Evolutionary conservation across 2,797 vertebrate species (phyloP).

Genomic region (Rhabdomys pumilio): DNA sequence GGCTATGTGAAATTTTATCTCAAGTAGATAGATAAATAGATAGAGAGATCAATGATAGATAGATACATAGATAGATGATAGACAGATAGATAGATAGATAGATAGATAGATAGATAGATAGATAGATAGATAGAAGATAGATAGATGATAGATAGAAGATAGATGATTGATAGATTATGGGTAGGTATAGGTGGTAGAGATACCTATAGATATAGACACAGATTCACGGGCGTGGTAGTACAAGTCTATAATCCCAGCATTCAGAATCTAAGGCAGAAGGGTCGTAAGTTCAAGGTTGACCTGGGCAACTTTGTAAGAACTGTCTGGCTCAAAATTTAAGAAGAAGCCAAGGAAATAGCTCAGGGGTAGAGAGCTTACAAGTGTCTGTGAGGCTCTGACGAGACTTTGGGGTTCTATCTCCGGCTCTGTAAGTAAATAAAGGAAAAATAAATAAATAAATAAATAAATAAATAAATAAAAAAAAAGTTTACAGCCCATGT

Average conservation of each 20-base stretch:
- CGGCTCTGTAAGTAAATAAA: background rate
- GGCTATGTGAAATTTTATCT: background rate
- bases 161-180: background rate
- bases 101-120: background rate
- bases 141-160: background rate
- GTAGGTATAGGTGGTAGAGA: background rate
- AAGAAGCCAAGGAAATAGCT: background rate
- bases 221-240: background rate
- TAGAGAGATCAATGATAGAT: background rate
- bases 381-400: background rate
- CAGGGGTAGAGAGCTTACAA: background rate
- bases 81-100: background rate
- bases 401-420: background rate
- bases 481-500: background rate
- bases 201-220: background rate
- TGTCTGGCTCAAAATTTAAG: background rate
- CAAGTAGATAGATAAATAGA: background rate
- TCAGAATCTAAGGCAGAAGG: background rate
- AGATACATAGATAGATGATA: background rate
- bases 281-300: background rate
- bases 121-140: background rate
- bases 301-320: background rate
- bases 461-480: background rate
- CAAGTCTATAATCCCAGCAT: background rate
- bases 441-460: background rate